A percentile compares a stretch with the other conserved stretches of the same genome.
Evolutionary conservation across 2,888 invertebrate genomes (phyloP).

Genomic region (Plebejus argus): DNA sequence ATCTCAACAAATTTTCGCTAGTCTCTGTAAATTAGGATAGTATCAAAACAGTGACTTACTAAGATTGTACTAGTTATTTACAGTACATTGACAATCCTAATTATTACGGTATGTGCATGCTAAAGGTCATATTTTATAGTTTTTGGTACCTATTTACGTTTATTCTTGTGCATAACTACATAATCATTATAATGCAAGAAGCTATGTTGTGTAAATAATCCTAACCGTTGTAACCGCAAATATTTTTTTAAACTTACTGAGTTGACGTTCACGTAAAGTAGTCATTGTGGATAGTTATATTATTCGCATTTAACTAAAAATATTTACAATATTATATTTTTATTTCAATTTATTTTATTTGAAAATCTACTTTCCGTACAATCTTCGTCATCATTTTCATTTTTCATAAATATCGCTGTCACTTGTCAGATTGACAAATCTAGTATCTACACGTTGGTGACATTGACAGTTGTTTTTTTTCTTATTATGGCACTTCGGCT

Average conservation of each 20-base stretch:
- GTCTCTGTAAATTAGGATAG: neutral
- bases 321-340: conserved; percentile 32
- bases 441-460: conserved; percentile 22
- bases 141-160: neutral
- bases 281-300: conserved; percentile 73
- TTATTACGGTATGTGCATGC: neutral
- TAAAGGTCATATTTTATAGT: neutral
- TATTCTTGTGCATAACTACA: neutral
- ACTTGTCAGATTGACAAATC: conserved; percentile 28
- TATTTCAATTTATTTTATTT: conserved; percentile 11
- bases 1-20: neutral
- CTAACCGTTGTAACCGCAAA: neutral
- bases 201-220: neutral
- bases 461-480: conserved; percentile 23
- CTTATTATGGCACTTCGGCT: no score
- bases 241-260: conserved; percentile 75
- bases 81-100: neutral
- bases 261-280: conserved; percentile 86
- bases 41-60: neutral
- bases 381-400: conserved; percentile 33
- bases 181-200: neutral
- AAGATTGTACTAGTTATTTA: neutral
- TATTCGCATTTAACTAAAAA: conserved; percentile 49
- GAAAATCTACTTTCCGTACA: neutral
- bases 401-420: conserved; percentile 21